Conservation (phyloP, 2,888 invertebrate genomes). For the Eupithecia subfuscata region DNA sequence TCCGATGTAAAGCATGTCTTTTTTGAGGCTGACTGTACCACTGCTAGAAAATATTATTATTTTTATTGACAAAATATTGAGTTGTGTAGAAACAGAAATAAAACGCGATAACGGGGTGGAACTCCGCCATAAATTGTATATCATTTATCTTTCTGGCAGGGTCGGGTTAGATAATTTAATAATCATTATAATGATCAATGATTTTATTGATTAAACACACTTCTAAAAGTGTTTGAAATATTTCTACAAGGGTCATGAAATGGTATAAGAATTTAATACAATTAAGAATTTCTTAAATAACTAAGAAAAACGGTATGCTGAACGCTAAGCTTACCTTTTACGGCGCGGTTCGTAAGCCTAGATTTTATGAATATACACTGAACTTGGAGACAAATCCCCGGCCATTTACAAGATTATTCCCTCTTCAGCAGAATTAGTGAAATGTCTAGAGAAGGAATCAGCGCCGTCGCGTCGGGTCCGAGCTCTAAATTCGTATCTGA, state of each 20-base stretch:
- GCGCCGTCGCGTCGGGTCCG: constrained; percentile 22
- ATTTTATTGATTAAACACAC: neutral
- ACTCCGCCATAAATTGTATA: constrained; percentile 49
- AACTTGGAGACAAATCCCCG: constrained; percentile 13
- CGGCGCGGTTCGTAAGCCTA: neutral
- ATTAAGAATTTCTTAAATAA: too few species aligned
- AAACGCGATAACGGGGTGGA: constrained; percentile 57
- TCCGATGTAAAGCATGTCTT: neutral
- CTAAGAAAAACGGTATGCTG: neutral
- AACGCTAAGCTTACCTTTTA: neutral
- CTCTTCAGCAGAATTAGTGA: neutral
- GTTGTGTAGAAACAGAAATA: constrained; percentile 62
- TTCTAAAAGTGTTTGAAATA: too few species aligned
- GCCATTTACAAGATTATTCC: constrained; percentile 38
- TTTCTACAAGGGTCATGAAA: neutral
- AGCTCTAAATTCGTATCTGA: constrained; percentile 57
- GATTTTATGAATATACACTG: neutral
- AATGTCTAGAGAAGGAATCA: constrained; percentile 34
- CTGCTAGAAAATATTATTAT: constrained; percentile 56
- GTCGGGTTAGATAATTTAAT: neutral
- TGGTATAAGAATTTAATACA: too few species aligned
- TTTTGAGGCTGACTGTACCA: constrained; percentile 19
- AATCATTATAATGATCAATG: neutral
- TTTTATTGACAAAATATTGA: constrained; percentile 68
- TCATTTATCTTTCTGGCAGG: constrained; percentile 57